Evolutionary conservation across 2,797 vertebrate genomes (phyloP).

Genomic region (Ctenochaetus hawaiiensis): DNA sequence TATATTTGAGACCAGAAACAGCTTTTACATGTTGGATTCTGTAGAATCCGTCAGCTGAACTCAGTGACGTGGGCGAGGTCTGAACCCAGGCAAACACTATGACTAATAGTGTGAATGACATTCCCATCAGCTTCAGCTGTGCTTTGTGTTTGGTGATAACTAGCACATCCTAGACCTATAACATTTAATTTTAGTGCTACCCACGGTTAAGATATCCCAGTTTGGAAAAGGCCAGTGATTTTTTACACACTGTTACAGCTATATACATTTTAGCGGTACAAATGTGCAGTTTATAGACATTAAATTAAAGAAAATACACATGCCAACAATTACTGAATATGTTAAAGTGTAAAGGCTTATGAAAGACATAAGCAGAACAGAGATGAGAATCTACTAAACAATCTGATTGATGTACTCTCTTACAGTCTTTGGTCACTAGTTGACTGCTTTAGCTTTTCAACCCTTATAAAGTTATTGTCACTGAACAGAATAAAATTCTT

Average conservation of each 20-base stretch:
- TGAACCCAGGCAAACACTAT: no score
- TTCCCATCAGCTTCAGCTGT: neutral
- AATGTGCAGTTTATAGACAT: neutral
- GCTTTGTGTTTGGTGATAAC: neutral
- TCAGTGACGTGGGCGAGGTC: no score
- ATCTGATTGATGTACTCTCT: neutral
- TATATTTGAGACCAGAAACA: no score
- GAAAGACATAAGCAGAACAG: neutral
- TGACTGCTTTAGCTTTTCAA: neutral
- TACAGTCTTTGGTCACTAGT: neutral
- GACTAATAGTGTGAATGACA: neutral
- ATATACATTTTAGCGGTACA: neutral
- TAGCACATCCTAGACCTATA: neutral
- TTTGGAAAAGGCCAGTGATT: neutral
- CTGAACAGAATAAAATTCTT: neutral
- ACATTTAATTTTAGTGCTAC: neutral
- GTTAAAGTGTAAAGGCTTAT: neutral
- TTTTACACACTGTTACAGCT: neutral
- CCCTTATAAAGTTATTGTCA: conserved; percentile 1
- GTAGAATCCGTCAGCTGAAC: no score
- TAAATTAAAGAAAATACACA: neutral
- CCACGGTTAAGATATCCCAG: neutral
- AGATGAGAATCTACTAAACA: neutral
- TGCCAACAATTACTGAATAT: neutral
- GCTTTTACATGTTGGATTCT: no score